Percentiles rank a stretch among this genome's conserved stretches.
These are phyloP conservation scores for Oriolus oriolus DNA, from an alignment of 2,113 vertebrate genomes.

Conservation along the genomic window DNA sequence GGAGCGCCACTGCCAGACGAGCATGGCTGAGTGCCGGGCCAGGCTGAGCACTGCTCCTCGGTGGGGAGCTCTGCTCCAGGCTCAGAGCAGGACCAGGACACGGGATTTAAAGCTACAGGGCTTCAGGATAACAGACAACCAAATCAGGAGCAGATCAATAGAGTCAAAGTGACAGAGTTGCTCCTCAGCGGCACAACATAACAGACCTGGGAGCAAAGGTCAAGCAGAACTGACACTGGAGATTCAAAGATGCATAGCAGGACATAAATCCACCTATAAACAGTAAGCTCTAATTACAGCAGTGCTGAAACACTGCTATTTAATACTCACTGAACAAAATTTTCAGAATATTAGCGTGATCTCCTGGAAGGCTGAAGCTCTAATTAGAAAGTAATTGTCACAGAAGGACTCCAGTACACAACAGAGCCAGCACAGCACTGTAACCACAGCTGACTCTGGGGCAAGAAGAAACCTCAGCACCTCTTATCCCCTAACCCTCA, in stretches of 20 bases:
- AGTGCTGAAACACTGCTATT: neutral
- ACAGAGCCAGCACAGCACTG: neutral
- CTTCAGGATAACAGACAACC: neutral
- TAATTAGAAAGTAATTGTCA: neutral
- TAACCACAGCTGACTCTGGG: neutral
- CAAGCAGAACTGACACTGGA: neutral
- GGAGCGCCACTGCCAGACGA: neutral
- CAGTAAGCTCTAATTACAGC: neutral
- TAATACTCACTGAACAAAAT: neutral
- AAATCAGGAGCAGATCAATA: neutral
- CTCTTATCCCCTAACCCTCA: neutral
- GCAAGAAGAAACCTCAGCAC: neutral
- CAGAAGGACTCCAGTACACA: neutral
- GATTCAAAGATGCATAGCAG: neutral
- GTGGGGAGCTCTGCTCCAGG: neutral
- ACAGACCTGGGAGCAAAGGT: neutral
- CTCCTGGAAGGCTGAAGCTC: neutral
- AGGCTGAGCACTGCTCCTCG: neutral
- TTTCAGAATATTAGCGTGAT: neutral
- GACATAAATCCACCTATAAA: neutral
- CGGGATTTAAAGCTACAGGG: slow-evolving; percentile 54
- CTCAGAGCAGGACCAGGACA: neutral
- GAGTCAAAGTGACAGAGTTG: fast-evolving
- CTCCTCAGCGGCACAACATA: neutral
- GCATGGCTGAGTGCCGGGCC: neutral